Conservation (phyloP, 2,888 invertebrate species). For the Latheticus oryzae region DNA sequence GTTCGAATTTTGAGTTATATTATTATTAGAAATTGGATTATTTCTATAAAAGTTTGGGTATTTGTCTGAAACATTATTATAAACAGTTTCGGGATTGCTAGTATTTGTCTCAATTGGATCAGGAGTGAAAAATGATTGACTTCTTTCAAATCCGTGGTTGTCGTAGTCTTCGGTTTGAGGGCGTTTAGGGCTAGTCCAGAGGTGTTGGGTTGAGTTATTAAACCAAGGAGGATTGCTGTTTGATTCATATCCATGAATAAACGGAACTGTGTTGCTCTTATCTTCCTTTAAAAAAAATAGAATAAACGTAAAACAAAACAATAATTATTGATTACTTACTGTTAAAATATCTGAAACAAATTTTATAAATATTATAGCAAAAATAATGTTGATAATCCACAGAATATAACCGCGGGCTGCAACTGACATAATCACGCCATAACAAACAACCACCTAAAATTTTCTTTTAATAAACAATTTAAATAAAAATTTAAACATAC, state of each 20-base stretch:
- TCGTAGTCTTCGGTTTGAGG: slow-evolving; percentile 4
- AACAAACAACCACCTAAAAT: slow-evolving; percentile 6
- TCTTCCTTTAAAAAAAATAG: slow-evolving; percentile 15
- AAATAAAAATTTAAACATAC: neutral
- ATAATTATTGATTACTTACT: slow-evolving; percentile 1
- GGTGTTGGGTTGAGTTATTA: slow-evolving; percentile 5
- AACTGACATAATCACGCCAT: slow-evolving; percentile 55
- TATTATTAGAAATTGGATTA: too few species aligned
- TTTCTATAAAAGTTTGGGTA: too few species aligned
- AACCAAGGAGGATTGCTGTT: slow-evolving; percentile 16
- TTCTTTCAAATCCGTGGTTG: slow-evolving; percentile 19
- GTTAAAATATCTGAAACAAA: slow-evolving; percentile 5
- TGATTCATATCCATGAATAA: slow-evolving; percentile 25
- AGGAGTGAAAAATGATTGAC: slow-evolving; percentile 21
- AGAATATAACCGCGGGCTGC: slow-evolving; percentile 65
- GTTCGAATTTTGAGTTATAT: slow-evolving; percentile 2
- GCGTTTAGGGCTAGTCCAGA: slow-evolving; percentile 8
- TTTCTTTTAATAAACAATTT: neutral
- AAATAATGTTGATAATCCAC: slow-evolving; percentile 63
- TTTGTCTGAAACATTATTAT: neutral
- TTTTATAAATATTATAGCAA: slow-evolving; percentile 48
- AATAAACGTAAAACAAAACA: neutral
- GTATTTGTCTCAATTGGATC: neutral
- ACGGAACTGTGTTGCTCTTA: slow-evolving; percentile 7
- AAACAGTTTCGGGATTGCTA: too few species aligned